phyloP scores from a whole-genome alignment of 2,113 vertebrate species.

The Calidris pugnax region DNA sequence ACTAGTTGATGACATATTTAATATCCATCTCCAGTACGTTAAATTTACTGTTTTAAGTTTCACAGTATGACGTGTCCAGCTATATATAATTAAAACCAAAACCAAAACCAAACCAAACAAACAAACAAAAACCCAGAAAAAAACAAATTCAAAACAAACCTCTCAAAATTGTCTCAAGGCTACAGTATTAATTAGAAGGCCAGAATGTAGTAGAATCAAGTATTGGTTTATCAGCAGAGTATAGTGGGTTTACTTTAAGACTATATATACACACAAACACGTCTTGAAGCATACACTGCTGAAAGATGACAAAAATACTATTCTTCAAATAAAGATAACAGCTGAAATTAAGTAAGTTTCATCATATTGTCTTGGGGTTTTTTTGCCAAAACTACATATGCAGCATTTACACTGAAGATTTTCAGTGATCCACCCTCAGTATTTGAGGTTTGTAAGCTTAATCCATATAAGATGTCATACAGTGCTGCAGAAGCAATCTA shows the following conservation, averaged over 20 bases:
- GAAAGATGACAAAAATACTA: background rate
- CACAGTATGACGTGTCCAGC: background rate
- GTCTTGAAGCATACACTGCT: background rate
- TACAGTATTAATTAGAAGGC: background rate
- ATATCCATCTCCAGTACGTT: background rate
- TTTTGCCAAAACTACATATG: background rate
- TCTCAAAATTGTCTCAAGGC: background rate
- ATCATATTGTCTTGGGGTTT: background rate
- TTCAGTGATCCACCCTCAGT: background rate
- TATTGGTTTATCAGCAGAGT: background rate
- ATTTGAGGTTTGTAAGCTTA: background rate
- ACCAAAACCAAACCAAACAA: background rate
- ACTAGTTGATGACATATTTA: constrained; percentile 9
- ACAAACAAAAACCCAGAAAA: too few relatives aligned
- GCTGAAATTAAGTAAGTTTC: background rate
- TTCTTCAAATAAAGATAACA: background rate
- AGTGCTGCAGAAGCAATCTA: background rate
- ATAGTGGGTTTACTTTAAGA: background rate
- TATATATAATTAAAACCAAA: background rate
- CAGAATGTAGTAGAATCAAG: background rate
- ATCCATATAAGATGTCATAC: background rate
- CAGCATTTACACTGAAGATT: background rate
- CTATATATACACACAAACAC: background rate
- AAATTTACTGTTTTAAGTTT: background rate
- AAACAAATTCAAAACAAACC: background rate